Evolutionary conservation across 92 coral and sea anemone species (phyloP), one percentile per base, ranked within the genome.

Genomic region (Galaxea fascicularis): DNA sequence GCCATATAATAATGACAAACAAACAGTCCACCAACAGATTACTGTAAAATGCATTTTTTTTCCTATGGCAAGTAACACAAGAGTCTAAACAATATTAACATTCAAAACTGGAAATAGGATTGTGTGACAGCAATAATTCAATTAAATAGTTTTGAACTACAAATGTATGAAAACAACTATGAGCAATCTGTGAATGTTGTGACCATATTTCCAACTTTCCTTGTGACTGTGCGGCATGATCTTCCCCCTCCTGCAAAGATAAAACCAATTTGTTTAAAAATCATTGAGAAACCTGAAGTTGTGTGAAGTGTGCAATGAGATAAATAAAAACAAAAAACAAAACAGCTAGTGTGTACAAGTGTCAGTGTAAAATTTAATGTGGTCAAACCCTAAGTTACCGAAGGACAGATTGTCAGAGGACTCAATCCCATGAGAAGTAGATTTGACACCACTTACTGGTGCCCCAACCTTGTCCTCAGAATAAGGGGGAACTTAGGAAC

Each of bases 141-240:
- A 59, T 17, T 27, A 54, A 35, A 16, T n/a, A 8, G 11, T n/a
- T 82, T 15, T 25, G 20, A 39, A 44, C 24, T 24, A 22, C n/a
- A 11, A 3, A 76, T 30, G 17, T 0, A 13, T 17, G 8, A 77
- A 41, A 52, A 67, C 53, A 13, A 71, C 90, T 92, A 96, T 78
- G 98, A 87, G 85, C 98, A 96, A 73, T 96, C 98, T 46, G 98
- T 96, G 79, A 89, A 94, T 22, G 98, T 96, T 29, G 98, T 96
- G 46, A 96, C 98, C 98, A 94, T 96, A 63, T 92, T 96, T 63
- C 98, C 98, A 83, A 96, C 95, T 91, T 92, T 90, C 78, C 98
- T 95, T 51, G 98, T 96, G 16, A 96, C 98, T 25, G 98, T 96
- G 24, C 95, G 90, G 88, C 98, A 96, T 60, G 92, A 35, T 71